Evolutionary conservation across 2,113 vertebrate genomes (phyloP).

Genomic region (Chunga burmeisteri): DNA sequence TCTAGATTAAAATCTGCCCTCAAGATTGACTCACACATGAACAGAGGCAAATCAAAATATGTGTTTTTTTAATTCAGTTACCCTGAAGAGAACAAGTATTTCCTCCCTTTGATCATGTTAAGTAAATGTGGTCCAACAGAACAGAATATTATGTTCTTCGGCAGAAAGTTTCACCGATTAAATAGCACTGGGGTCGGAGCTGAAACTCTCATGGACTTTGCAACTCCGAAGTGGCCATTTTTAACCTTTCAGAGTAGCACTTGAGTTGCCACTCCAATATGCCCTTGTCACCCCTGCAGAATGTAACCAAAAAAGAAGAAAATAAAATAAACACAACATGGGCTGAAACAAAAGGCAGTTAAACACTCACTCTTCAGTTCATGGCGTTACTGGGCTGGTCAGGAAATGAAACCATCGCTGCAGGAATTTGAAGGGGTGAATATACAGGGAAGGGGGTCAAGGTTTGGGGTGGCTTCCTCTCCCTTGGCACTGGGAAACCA

Average conservation of each 20-base stretch:
- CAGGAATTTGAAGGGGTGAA: constrained; percentile 13
- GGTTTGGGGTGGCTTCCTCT: constrained; percentile 18
- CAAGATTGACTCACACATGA: constrained; percentile 4
- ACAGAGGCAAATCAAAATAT: constrained; percentile 41
- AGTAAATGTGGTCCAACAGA: constrained; percentile 12
- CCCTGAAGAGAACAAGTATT: constrained; percentile 46
- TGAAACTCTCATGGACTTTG: background rate
- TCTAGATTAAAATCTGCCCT: constrained; percentile 61
- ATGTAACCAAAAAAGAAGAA: background rate
- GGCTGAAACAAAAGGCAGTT: constrained; percentile 15
- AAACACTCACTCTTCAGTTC: constrained; percentile 2
- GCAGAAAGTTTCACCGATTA: background rate
- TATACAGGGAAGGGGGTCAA: background rate
- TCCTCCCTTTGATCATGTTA: constrained; percentile 52
- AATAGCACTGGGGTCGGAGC: background rate
- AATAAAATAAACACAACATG: background rate
- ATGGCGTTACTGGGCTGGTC: background rate
- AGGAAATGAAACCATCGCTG: constrained; percentile 22
- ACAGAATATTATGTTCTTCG: background rate
- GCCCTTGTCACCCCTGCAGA: background rate
- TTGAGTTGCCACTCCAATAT: background rate
- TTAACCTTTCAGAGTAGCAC: background rate
- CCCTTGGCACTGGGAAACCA: background rate
- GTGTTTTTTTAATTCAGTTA: constrained; percentile 26
- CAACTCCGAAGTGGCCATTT: background rate